Percentiles rank a stretch among this genome's conserved stretches.
Evolutionary conservation across 2,888 invertebrate genomes (phyloP).

Genomic region (Acrobasis consociella): DNA sequence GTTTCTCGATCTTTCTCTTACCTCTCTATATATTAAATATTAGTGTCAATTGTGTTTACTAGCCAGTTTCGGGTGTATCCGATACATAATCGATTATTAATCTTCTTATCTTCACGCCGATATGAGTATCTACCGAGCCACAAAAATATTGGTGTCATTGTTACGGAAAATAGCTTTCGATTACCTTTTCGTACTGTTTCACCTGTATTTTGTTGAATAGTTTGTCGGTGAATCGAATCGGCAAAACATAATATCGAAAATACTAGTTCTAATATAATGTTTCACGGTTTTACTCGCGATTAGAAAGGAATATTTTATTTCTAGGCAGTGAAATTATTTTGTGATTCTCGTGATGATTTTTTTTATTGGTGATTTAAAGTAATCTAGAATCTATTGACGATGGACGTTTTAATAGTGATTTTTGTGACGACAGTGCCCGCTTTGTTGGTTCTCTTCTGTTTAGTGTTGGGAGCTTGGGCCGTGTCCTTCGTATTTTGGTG

Average conservation of each 20-base stretch:
- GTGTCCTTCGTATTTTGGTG: constrained; percentile 6
- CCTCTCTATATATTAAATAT: neutral
- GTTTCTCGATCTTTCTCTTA: neutral
- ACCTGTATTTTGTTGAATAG: neutral
- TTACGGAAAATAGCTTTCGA: neutral
- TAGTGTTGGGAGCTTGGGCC: constrained; percentile 5
- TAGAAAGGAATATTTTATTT: no score
- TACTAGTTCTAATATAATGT: no score
- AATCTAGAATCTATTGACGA: neutral
- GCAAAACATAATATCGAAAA: no score
- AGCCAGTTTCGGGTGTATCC: neutral
- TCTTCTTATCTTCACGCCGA: neutral
- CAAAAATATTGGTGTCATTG: constrained; percentile 1
- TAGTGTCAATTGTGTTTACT: neutral
- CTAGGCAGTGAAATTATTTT: no score
- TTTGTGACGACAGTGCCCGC: constrained; percentile 32
- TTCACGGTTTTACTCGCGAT: no score
- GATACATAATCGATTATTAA: neutral
- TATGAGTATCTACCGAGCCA: neutral
- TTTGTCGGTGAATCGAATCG: neutral
- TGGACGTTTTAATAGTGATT: constrained; percentile 20
- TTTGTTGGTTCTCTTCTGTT: constrained; percentile 27
- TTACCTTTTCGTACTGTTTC: neutral
- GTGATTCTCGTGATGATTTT: no score
- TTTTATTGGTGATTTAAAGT: no score